These are phyloP conservation scores for Autographa pulchrina DNA, from an alignment of 2,888 invertebrate species.

Conservation along the genomic window DNA sequence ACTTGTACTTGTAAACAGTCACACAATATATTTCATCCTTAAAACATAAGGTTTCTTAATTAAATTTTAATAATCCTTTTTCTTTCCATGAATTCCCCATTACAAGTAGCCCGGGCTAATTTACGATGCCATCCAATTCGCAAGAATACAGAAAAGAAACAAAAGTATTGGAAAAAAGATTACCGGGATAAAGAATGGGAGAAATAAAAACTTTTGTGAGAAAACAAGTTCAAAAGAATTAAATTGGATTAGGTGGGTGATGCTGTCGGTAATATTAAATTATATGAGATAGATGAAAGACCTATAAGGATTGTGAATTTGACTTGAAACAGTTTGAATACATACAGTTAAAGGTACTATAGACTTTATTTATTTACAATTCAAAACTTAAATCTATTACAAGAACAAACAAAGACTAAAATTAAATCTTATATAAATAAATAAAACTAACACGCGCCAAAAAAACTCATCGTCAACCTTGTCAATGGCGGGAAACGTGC, in stretches of 20 bases:
- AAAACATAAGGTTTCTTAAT: no score
- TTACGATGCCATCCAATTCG: constrained; percentile 22
- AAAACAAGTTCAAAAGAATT: constrained; percentile 13
- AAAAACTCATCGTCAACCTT: no score
- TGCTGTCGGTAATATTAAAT: constrained; percentile 10
- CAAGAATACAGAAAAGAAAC: constrained; percentile 27
- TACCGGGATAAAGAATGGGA: constrained; percentile 22
- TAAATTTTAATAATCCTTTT: not conserved
- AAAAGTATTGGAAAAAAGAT: constrained; percentile 35
- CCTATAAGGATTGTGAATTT: not conserved
- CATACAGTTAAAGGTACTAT: no score
- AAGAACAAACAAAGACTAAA: no score
- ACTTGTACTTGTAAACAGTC: no score
- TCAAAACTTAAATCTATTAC: no score
- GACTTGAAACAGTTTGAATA: no score
- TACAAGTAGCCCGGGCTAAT: constrained; percentile 21
- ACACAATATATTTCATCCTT: no score
- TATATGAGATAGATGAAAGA: constrained; percentile 5
- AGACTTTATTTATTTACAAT: no score
- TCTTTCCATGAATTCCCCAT: constrained; percentile 1
- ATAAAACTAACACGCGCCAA: no score
- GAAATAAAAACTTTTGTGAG: constrained; percentile 20
- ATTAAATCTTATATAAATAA: no score
- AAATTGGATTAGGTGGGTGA: constrained; percentile 8
- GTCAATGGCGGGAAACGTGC: no score